phyloP scores from a whole-genome alignment of 2,888 invertebrate genomes.

The Xanthorhoe designata region DNA sequence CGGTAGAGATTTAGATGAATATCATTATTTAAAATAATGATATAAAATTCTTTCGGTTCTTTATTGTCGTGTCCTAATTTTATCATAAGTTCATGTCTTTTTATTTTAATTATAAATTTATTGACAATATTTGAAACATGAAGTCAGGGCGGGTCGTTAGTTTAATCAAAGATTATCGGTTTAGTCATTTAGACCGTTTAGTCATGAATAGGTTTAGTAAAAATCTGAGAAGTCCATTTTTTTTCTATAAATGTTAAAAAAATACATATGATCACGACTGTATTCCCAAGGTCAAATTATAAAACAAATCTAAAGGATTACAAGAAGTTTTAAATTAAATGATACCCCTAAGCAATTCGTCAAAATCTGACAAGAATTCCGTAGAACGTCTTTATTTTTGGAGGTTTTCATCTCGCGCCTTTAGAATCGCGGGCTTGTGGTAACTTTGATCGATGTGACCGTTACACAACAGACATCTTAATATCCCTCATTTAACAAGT shows the following conservation, averaged over 20 bases:
- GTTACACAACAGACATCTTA: not conserved
- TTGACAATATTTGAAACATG: no score
- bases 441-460: constrained; percentile 24
- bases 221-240: no score
- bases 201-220: no score
- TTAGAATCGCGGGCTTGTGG: constrained; percentile 2
- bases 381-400: constrained; percentile 23
- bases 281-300: not conserved
- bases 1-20: not conserved
- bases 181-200: no score
- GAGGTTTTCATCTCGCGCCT: constrained; percentile 26
- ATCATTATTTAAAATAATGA: not conserved
- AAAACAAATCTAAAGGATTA: not conserved
- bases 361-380: constrained; percentile 29
- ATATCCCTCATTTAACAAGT: not conserved
- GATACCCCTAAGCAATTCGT: constrained; percentile 22
- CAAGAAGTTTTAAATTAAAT: not conserved
- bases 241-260: no score
- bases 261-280: no score
- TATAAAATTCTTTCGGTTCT: no score
- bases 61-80: no score
- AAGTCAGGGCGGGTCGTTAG: no score
- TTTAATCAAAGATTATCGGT: no score
- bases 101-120: no score
- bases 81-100: no score